A percentile compares a stretch with the other conserved stretches of the same genome.
phyloP scores from a whole-genome alignment of 2,888 invertebrate genomes.

The Diaperis boleti region DNA sequence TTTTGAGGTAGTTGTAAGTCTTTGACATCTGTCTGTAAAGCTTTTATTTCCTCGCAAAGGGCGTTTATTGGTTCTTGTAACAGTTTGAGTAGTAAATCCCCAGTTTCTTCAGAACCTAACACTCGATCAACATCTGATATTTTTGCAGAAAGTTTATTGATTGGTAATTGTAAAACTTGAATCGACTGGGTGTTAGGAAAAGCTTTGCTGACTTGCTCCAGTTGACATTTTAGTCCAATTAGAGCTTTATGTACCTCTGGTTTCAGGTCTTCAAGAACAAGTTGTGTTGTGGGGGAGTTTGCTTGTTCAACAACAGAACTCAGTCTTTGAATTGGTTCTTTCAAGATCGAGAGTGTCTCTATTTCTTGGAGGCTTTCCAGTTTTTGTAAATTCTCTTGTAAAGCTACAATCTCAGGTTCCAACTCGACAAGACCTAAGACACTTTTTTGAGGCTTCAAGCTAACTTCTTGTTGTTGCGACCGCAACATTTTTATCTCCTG shows the following conservation, averaged over 20 bases:
- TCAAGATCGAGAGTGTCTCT: slow-evolving; percentile 12
- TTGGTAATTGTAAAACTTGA: slow-evolving; percentile 18
- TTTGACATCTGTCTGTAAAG: slow-evolving; percentile 40
- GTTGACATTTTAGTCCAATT: slow-evolving; percentile 18
- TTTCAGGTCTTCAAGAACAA: slow-evolving; percentile 7
- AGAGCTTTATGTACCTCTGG: slow-evolving; percentile 8
- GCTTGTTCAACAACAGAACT: slow-evolving; percentile 29
- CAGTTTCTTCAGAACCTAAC: no score
- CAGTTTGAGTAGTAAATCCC: neutral
- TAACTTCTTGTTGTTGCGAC: neutral
- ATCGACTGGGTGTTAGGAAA: no score
- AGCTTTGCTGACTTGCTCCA: slow-evolving; percentile 14
- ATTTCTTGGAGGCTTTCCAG: slow-evolving; percentile 1
- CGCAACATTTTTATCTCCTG: slow-evolving; percentile 18
- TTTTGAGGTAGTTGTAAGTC: slow-evolving; percentile 7
- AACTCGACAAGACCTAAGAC: slow-evolving; percentile 7
- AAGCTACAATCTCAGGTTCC: slow-evolving; percentile 7
- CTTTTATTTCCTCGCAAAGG: slow-evolving; percentile 39
- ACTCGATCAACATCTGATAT: slow-evolving; percentile 33
- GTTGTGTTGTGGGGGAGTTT: neutral
- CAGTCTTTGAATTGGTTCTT: slow-evolving; percentile 41
- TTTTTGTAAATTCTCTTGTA: slow-evolving; percentile 34
- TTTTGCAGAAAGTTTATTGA: slow-evolving; percentile 39
- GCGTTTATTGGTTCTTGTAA: neutral
- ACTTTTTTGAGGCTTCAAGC: neutral